Conservation (phyloP, 2,113 vertebrate genomes). For the human region GRCh38 chr18:54528001-54528500, state of each 20-base stretch:
- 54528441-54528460: neutral
- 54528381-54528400: neutral
- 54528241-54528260: neutral
- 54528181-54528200: too few relatives aligned
- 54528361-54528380: neutral
- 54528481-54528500: accelerated
- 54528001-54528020: neutral
- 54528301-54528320: neutral
- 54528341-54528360: neutral
- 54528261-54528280: neutral
- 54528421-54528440: neutral
- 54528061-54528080: neutral
- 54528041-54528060: neutral
- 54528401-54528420: neutral
- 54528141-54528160: neutral
- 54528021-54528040: slow-evolving; percentile 12
- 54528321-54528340: too few relatives aligned
- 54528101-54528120: neutral
- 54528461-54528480: too few relatives aligned
- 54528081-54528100: neutral
- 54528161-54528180: neutral
- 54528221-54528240: neutral
- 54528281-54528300: neutral
- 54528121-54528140: neutral
- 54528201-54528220: neutral